A percentile compares a stretch with the other conserved stretches of the same genome.
Conservation (phyloP, 2,797 vertebrate genomes). For the Cacajao melanocephalus region DNA sequence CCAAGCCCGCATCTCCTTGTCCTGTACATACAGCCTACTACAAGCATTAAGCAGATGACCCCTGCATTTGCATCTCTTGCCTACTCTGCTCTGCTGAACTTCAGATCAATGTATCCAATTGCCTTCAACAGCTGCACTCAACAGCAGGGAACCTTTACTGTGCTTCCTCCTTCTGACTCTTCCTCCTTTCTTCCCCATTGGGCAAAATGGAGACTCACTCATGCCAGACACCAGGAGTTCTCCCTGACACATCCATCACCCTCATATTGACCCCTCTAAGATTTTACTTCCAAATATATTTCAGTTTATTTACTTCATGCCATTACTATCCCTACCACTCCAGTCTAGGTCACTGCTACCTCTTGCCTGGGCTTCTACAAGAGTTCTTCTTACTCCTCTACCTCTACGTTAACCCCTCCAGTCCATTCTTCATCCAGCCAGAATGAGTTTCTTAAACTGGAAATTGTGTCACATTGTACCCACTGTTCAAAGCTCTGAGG, state of each 20-base stretch:
- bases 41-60: background rate
- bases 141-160: background rate
- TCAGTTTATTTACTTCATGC: background rate
- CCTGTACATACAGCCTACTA: background rate
- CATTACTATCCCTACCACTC: background rate
- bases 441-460: conserved; percentile 9
- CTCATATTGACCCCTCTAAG: background rate
- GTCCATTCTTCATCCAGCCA: background rate
- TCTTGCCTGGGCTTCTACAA: background rate
- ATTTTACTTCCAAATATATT: background rate
- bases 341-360: background rate
- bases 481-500: background rate
- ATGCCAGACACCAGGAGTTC: background rate
- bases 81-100: background rate
- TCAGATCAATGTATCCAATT: background rate
- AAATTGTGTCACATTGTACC: background rate
- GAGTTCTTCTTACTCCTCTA: background rate
- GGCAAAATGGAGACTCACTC: background rate
- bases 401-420: background rate
- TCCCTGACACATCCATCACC: background rate
- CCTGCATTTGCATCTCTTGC: background rate
- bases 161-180: background rate
- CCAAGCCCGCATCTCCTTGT: background rate
- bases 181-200: background rate
- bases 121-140: too few relatives aligned